Base-by-base conservation (phyloP, 1,140 invertebrate species). In the Phthorimaea operculella region DNA sequence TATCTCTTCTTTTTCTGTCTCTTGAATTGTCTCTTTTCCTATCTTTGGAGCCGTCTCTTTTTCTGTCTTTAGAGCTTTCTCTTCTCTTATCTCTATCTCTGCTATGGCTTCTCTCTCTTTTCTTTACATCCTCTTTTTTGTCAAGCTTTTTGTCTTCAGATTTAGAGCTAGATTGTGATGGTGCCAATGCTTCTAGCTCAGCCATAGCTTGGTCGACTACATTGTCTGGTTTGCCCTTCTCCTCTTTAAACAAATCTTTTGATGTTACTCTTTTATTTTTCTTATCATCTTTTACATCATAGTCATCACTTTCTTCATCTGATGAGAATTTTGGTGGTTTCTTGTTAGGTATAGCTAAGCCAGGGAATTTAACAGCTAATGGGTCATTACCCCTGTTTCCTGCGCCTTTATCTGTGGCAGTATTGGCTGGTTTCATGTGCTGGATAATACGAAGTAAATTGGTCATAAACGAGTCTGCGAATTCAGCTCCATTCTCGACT, bases 381-480 rank as follows among this genome's bases (percentile, higher is more conserved):
- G 84, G 78, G 70, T 92, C 89, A 58, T 88, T 80, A 52, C 87
- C 85, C n/a, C 62, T 70, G 14, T 62, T 57, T 33, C 58, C 47
- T 18, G 66, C 72, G 12, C 57, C 60, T 42, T 54, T 63, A 54
- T 69, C 60, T 36, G 34, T 28, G 33, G 63, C 59, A 56, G 59
- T 59, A 58, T 79, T 82, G 7, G 76, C 79, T 6, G 94, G 92
- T 77, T 92, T 93, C 97, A 99, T 99, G 63, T 96, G 94, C 64
- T 97, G 92, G 64, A 99, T 98, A 56, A 99, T 93, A 53, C 97
- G 88, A 11, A 98, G 86, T 0, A 99, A 85, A 83, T 97, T 99
- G 7, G 93, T 91, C 57, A 96, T 92, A 70, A 99, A 93, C 0
- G 97, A 98, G 77, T 99, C 97, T 0, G 94, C 93, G 79, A 96